Percentiles rank a stretch among this genome's conserved stretches.
Conservation (phyloP, 2,888 invertebrate genomes). For the Altica lythri region DNA sequence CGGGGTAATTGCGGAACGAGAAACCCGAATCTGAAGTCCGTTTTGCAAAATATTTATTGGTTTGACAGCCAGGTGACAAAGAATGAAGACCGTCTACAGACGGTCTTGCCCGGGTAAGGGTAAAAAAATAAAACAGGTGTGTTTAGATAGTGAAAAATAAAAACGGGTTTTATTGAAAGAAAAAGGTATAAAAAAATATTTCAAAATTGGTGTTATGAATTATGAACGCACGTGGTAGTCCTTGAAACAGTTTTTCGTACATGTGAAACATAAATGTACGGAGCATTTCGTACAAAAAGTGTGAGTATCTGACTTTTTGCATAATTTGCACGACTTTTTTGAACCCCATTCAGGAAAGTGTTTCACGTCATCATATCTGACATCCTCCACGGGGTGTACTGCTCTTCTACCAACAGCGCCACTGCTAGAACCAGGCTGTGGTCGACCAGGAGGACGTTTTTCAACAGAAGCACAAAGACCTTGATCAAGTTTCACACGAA, state of each 20-base stretch:
- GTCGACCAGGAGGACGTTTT: slow-evolving; percentile 1
- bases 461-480: slow-evolving; percentile 9
- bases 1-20: too few species aligned
- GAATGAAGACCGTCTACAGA: too few species aligned
- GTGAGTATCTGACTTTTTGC: slow-evolving; percentile 4
- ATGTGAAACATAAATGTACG: slow-evolving; percentile 1
- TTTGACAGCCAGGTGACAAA: too few species aligned
- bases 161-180: too few species aligned
- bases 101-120: too few species aligned
- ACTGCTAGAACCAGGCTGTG: neutral
- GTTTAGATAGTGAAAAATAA: too few species aligned
- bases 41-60: too few species aligned
- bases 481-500: slow-evolving; percentile 6
- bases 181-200: too few species aligned
- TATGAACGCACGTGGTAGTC: slow-evolving; percentile 1
- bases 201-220: too few species aligned
- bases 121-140: too few species aligned
- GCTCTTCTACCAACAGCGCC: slow-evolving; percentile 5
- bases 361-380: neutral
- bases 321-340: slow-evolving; percentile 1
- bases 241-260: slow-evolving; percentile 3
- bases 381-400: neutral
- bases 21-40: too few species aligned
- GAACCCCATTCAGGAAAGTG: slow-evolving; percentile 3
- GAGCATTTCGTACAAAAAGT: slow-evolving; percentile 3